Evolutionary conservation across 2,113 vertebrate genomes (phyloP), one percentile per base, ranked within the genome.

Genomic region (Mirza zaza): DNA sequence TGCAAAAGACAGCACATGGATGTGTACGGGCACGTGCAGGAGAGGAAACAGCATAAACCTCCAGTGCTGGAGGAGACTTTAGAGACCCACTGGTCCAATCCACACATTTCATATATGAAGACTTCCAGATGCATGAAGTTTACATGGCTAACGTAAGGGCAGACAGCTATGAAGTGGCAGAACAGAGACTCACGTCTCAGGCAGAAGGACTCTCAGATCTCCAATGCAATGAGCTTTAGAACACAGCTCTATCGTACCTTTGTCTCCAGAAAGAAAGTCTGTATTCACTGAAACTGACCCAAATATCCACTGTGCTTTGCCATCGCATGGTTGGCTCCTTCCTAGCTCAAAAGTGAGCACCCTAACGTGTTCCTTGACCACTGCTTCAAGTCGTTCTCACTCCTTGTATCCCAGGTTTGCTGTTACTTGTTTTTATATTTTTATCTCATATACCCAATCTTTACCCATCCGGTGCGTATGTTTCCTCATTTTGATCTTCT

Each of bases 261-360:
- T 95, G 68, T 94, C 61, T 91, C 77, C 52, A 91, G 50, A 81
- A 94, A 68, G 12, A n/a, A 91, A 86, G 27, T 80, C 55, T 79
- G 73, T 73, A 79, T 86, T 88, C 91, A 91, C 39, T 96, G 63
- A 96, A 92, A 87, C 2, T 52, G 77, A 23, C 4, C 14, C 39
- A 93, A 75, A 6, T 39, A 73, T 71, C 21, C 55, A 87, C 70
- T n/a, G 63, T 45, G n/a, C 50, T 59, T 52, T 71, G 75, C 81
- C 76, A 59, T 75, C 23, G 45, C 5, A 42, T 80, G 48, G 59
- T n/a, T 77, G 39, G 8, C 45, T 29, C 77, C 25, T 15, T 32
- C 25, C 7, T 32, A 65, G 7, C 9, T 94, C 11, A 50, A n/a
- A 93, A 48, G 0, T 45, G 5, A 6, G 32, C 34, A 15, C 13